Conservation (phyloP, 2,888 invertebrate species). For the Rhingia campestris region DNA sequence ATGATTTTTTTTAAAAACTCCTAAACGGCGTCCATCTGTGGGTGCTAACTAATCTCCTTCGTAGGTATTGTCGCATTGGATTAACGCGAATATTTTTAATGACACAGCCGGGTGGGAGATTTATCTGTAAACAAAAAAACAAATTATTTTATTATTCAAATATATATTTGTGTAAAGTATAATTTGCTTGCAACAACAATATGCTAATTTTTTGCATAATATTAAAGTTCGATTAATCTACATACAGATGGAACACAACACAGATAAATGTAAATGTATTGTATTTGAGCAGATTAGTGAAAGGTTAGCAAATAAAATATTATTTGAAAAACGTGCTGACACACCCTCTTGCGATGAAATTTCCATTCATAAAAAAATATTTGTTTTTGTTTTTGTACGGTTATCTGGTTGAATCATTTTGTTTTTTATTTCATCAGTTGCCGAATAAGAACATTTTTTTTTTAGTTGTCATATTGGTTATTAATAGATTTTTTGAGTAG, state of each 20-base stretch:
- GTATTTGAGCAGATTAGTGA: background rate
- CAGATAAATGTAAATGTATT: background rate
- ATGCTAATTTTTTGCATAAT: constrained; percentile 1
- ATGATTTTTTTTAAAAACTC: constrained; percentile 51
- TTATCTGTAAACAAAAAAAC: constrained; percentile 77
- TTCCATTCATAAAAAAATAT: constrained; percentile 46
- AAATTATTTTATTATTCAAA: background rate
- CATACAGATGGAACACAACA: background rate
- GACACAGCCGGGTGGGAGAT: constrained; percentile 80
- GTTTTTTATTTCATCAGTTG: constrained; percentile 18
- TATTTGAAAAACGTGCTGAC: constrained; percentile 11
- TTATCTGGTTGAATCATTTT: constrained; percentile 4
- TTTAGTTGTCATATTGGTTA: too few relatives aligned
- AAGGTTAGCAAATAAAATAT: constrained; percentile 6
- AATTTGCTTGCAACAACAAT: background rate
- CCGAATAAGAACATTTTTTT: constrained; percentile 32
- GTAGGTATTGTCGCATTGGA: constrained; percentile 74
- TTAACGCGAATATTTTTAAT: constrained; percentile 80
- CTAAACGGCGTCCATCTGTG: constrained; percentile 65
- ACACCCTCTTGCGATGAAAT: constrained; percentile 45
- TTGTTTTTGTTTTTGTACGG: constrained; percentile 35
- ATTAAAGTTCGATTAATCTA: background rate
- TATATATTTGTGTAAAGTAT: background rate
- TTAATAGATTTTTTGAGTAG: too few relatives aligned
- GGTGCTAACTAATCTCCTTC: constrained; percentile 51